Base-by-base conservation (phyloP, 2,113 vertebrate species). In the Nothoprocta perdicaria region DNA sequence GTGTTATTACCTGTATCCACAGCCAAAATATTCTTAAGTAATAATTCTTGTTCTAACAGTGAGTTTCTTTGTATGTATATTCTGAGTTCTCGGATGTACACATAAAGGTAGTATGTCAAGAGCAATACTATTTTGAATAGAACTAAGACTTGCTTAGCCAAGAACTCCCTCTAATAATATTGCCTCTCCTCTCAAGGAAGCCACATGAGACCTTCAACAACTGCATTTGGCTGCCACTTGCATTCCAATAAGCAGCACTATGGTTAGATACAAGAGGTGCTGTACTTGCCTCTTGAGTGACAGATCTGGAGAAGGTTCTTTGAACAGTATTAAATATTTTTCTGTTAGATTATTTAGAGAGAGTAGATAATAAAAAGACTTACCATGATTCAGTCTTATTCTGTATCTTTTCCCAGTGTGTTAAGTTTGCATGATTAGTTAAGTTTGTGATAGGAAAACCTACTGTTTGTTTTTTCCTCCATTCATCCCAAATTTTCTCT, bases 11-110 rank as follows among this genome's bases (percentile, higher is more conserved):
- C 21, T 2, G 35, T 27, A 48, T 27, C 14, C 52, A 53, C 26
- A 53, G 52, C 52, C 52, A 53, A 27, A 53, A 27, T 14, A 53
- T 53, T 53, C 26, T 14, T 12, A 53, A 53, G 52, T 53, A 53
- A 8, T 27, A 26, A 53, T 53, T 53, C 52, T 53, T 27, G 13
- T 53, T 53, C 52, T 53, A 27, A 53, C 52, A 53, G 24, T 53
- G 52, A 53, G 52, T 26, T 53, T 53, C 52, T 53, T 6, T 60
- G 4, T 12, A 45, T 2, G 2, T 8, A 10, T 19, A 60, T 27
- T 53, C 33, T 0, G 2, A 76, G 21, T 57, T 55, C 2, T 69
- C 83, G 53, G 18, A 80, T 6, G 35, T 74, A 40, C 1, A 1
- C 15, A 29, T 53, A 74, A 61, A 66, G 24, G 7, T 35, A 62